phyloP scores from a whole-genome alignment of 2,113 vertebrate species.

The Suncus etruscus region DNA sequence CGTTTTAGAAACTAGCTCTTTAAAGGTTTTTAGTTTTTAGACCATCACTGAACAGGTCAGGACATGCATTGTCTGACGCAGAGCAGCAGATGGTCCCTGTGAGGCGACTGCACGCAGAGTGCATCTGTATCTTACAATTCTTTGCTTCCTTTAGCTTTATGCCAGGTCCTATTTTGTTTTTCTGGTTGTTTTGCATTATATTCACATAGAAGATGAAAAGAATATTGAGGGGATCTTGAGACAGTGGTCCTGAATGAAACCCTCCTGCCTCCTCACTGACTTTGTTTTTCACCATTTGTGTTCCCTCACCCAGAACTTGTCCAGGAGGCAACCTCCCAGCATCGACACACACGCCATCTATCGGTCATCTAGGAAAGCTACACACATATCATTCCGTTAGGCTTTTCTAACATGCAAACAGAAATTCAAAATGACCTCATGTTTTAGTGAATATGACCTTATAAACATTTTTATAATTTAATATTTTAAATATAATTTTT shows the following conservation, averaged over 20 bases:
- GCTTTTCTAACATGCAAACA: too few species aligned
- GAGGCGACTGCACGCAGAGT: too few species aligned
- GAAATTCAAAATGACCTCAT: too few species aligned
- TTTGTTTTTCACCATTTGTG: rapidly evolving
- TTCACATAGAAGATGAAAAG: background rate
- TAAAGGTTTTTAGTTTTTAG: too few species aligned
- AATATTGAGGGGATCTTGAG: background rate
- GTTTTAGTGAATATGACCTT: too few species aligned
- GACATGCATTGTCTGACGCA: background rate
- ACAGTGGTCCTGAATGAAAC: background rate
- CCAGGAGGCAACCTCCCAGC: too few species aligned
- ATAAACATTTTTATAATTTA: too few species aligned
- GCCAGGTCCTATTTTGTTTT: background rate
- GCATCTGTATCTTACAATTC: too few species aligned
- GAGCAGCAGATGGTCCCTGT: rapidly evolving
- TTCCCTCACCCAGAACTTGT: rapidly evolving
- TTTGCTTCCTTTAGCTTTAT: background rate
- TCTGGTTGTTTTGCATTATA: background rate
- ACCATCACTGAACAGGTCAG: too few species aligned
- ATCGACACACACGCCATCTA: background rate
- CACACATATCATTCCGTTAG: too few species aligned
- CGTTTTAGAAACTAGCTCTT: background rate
- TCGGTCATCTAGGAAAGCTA: background rate
- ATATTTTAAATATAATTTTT: too few species aligned
- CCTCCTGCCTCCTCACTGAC: background rate